phyloP scores from a whole-genome alignment of 2,797 vertebrate genomes.

The Streptopelia turtur region DNA sequence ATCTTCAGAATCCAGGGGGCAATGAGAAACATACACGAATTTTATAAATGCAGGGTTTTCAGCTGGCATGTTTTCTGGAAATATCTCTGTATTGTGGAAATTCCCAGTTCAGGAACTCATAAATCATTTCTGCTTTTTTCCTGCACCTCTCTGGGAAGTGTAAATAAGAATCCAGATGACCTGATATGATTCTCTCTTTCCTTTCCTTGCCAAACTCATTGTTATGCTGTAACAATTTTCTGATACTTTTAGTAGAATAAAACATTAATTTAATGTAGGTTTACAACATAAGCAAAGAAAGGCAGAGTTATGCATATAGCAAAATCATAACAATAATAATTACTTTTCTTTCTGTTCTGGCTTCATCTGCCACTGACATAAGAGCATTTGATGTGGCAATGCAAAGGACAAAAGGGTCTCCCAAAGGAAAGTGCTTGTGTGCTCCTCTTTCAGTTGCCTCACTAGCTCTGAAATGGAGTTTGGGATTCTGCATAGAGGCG shows the following conservation, averaged over 20 bases:
- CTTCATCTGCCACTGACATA: rapidly evolving
- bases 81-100: background rate
- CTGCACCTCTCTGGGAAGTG: background rate
- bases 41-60: background rate
- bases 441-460: background rate
- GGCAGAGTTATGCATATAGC: background rate
- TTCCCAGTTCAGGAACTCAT: background rate
- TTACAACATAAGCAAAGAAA: background rate
- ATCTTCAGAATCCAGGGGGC: background rate
- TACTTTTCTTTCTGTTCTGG: background rate
- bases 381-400: background rate
- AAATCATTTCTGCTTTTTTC: background rate
- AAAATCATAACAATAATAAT: background rate
- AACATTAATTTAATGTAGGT: background rate
- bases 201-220: background rate
- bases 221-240: rapidly evolving
- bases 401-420: background rate
- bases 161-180: background rate
- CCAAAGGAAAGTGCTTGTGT: background rate
- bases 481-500: background rate
- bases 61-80: background rate
- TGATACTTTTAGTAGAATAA: background rate
- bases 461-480: background rate
- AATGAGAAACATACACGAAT: background rate
- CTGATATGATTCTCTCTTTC: background rate